Evolutionary conservation across 2,888 invertebrate genomes (phyloP), one percentile per base, ranked within the genome.

Genomic region (Embidobia sp.): DNA sequence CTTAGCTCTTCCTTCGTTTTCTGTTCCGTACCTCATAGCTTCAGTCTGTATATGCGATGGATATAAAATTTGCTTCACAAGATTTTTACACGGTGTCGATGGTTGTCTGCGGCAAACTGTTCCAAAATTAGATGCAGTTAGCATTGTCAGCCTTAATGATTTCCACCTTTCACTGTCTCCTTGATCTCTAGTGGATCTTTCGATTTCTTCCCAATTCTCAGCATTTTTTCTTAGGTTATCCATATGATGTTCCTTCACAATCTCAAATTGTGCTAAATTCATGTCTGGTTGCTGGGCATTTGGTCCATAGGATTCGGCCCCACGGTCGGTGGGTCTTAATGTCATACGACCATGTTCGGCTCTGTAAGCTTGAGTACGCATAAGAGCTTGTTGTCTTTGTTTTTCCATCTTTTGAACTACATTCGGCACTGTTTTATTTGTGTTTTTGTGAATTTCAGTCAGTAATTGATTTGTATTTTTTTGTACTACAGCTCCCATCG

Each of bases 91-190:
- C 1, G 22, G 10, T 6, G 44, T 44, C 4, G 13, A 10, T 3
- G 3, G 6, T 22, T 8, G 3, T 8, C 1, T 15, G n/a, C 18
- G 7, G 10, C 40, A 40, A 8, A 40, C 18, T 16, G 6, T 15
- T 3, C 26, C 44, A 22, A 44, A 44, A 22, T 44, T 19, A 1
- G 44, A 44, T 19, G 44, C 19, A n/a, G 44, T 44, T 11, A 22
- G 7, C 44, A 44, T 22, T 10, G 2, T 10, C 8, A 2, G 2
- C 3, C 44, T 19, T 4, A 44, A 11, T 7, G 5, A 1, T 6
- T 22, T 19, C 44, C 44, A 44, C 1, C 2, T 5, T 1, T 44
- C 26, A 11, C 13, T 10, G 6, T 22, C 5, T 22, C 44, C 22
- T 26, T 44, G 44, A 22, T 44, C 6, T 44, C 19, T 19, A 7